A percentile compares a stretch with the other conserved stretches of the same genome.
phyloP scores from a whole-genome alignment of 2,888 invertebrate genomes.

The Macaria liturata region DNA sequence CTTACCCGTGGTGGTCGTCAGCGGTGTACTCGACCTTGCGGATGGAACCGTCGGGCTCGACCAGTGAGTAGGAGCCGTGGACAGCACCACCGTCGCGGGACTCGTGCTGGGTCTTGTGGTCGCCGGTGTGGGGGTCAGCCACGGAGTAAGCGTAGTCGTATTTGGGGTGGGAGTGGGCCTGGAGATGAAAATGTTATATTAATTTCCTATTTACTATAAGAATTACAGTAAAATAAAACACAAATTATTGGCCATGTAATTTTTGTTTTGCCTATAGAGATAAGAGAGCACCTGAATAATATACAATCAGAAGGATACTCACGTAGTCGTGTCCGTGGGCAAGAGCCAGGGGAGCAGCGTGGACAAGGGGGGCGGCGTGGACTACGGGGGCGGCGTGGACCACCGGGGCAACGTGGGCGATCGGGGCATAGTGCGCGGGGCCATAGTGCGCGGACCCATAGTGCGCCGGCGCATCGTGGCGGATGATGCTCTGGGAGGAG shows the following conservation, averaged over 20 bases:
- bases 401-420: conserved; percentile 58
- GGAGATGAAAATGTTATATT: conserved; percentile 5
- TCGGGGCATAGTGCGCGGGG: conserved; percentile 60
- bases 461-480: conserved; percentile 70
- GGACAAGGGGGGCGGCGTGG: conserved; percentile 54
- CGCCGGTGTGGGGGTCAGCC: conserved; percentile 84
- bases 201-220: no score
- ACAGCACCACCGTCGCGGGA: conserved; percentile 85
- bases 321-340: conserved; percentile 67
- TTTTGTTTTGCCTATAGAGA: no score
- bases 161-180: conserved; percentile 82
- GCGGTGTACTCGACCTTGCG: conserved; percentile 86
- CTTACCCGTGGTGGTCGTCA: conserved; percentile 84
- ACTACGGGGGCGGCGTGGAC: conserved; percentile 55
- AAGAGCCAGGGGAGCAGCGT: conserved; percentile 55
- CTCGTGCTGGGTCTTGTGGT: conserved; percentile 85
- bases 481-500: conserved; percentile 79
- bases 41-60: conserved; percentile 85
- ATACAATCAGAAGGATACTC: conserved; percentile 36
- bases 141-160: conserved; percentile 85
- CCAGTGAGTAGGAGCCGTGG: conserved; percentile 86
- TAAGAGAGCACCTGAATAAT: no score
- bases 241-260: no score
- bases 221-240: no score
- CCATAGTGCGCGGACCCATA: conserved; percentile 61